Evolutionary conservation across 2,888 invertebrate genomes (phyloP), one percentile per base, ranked within the genome.

Genomic region (Limenitis camilla): DNA sequence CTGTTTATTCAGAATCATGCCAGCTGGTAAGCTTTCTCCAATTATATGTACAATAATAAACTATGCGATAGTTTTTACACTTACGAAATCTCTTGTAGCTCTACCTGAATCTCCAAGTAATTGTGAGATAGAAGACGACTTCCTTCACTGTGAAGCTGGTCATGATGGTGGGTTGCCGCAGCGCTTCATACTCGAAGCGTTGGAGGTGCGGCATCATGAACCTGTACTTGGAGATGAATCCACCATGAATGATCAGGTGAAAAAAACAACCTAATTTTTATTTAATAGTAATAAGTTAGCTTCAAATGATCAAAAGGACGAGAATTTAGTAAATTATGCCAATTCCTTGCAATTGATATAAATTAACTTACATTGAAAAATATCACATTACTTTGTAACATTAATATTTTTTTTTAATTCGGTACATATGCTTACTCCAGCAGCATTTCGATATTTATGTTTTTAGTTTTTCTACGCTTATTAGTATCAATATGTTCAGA

Each of bases 141-240:
- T 88, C 1, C 88, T 94, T 43, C 91, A 90, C 61, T 95, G 95
- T 77, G 88, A 91, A 60, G 92, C 95, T 0, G 94, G 95, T 40
- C 91, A 91, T 71, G 94, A 94, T 71, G 95, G 95, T 5, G 95
- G 95, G 9, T 88, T 94, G 42, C 90, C 92, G 30, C 95, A 96
- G 76, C 92, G 92, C 81, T 96, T 95, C 78, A 88, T 95, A 50
- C 86, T 95, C 61, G 95, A 95, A 81, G 94, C 94, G 63, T 86
- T 91, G 71, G 92, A 91, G 71, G 89, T 91, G 81, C 88, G 90
- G 64, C 88, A 88, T 53, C 88, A 85, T 59, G 81, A 82, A 63
- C 73, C 74, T 51, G 71, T 72, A 56, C 88, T 88, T 70, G 90
- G 90, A 76, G 91, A 91, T 71, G 88, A 90, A 69, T 89, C 90